Base-by-base conservation (phyloP, 1,140 invertebrate genomes). In the Polypedilum pembai region DNA sequence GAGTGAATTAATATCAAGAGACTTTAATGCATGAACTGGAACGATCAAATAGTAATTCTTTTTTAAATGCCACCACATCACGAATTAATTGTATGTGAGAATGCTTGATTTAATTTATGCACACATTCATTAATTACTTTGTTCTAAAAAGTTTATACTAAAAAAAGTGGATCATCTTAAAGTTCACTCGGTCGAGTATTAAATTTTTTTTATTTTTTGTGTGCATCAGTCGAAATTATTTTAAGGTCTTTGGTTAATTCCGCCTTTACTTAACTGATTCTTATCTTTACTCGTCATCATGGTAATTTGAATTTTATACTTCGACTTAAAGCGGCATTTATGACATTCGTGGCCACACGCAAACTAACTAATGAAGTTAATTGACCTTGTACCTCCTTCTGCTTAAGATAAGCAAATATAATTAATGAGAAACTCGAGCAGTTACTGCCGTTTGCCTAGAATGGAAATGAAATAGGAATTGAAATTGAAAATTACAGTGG, bases 1-100 rank as follows among this genome's bases (percentile, higher is more conserved):
- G 24, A 33, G 24, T 3, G 2, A 33, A 5, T 33, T 10, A 56
- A 15, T n/a, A 12, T n/a, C 45, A n/a, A 56, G 15, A 56, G 45
- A 56, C 45, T 56, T 56, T 56, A 56, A 56, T 56, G 45, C 45
- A 8, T 56, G 45, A 56, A 56, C 45, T 56, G 45, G 45, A 56
- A 56, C 12, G 45, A 56, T 56, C 45, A 56, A 56, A 15, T n/a
- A 56, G n/a, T 12, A 56, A n/a, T 56, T 56, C n/a, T 56, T 45
- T 15, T 10, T 56, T 56, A 56, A 56, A 56, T 56, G 45, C 10
- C 45, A 56, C 8, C 45, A 56, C 45, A 56, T 56, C 8, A 56
- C 45, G 45, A 56, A 12, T 56, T 15, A 56, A 56, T 56, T 56
- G 45, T 56, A 56, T 56, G 45, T 56, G 45, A 56, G n/a, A 4